A percentile compares a stretch with the other conserved stretches of the same genome.
phyloP scores from a whole-genome alignment of 2,113 vertebrate genomes.

The Leuciscus idus region DNA sequence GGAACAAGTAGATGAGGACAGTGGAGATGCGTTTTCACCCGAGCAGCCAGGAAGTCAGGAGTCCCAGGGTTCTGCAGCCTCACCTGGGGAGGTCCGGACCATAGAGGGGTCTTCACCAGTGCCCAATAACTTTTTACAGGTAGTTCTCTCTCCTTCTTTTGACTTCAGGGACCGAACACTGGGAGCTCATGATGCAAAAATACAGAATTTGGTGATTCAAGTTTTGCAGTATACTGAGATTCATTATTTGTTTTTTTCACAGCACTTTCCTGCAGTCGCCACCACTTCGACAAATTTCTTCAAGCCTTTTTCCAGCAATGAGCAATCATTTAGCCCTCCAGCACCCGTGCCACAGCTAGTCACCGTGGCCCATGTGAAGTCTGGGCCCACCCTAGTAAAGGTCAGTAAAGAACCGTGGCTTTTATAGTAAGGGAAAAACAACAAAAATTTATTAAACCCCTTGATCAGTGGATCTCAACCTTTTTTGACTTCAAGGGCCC shows the following conservation, averaged over 20 bases:
- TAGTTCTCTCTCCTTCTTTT: conserved; percentile 48
- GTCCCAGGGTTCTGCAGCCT: conserved; percentile 87
- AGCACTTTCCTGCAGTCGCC: conserved; percentile 80
- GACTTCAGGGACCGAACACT: too few species aligned
- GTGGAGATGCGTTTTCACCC: conserved; percentile 91
- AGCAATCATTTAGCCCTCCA: conserved; percentile 69
- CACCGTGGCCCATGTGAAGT: conserved; percentile 77
- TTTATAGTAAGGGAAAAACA: neutral
- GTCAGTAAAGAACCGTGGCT: conserved; percentile 67
- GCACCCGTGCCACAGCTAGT: conserved; percentile 67
- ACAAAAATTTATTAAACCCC: neutral
- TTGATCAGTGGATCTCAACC: neutral
- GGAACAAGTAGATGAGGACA: conserved; percentile 92
- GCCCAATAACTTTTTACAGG: conserved; percentile 73
- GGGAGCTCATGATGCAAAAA: neutral
- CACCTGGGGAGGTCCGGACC: conserved; percentile 83
- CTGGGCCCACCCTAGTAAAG: conserved; percentile 88
- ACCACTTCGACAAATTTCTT: conserved; percentile 80
- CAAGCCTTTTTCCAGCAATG: conserved; percentile 75
- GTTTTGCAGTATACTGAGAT: neutral
- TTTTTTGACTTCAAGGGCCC: too few species aligned
- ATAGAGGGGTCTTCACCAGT: conserved; percentile 81
- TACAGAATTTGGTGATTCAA: neutral
- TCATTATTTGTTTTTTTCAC: conserved; percentile 48
- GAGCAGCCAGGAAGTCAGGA: conserved; percentile 97